phyloP scores from a whole-genome alignment of 2,113 vertebrate species.

The Neotoma lepida region DNA sequence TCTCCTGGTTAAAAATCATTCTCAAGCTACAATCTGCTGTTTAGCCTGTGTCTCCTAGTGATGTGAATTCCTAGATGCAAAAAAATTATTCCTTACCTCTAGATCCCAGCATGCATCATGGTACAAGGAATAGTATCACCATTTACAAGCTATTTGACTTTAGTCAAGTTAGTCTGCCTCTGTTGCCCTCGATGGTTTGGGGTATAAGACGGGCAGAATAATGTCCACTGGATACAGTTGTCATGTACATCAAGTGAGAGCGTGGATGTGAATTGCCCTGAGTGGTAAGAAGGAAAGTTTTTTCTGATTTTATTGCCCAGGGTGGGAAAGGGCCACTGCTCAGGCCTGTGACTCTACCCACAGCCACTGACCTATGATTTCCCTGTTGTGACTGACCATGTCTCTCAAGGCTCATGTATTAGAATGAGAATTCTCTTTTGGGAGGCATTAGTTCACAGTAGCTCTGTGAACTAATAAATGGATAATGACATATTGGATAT shows the following conservation, averaged over 20 bases:
- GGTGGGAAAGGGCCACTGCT: background rate
- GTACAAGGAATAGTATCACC: background rate
- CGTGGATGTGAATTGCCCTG: background rate
- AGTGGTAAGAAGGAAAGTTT: background rate
- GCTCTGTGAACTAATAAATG: background rate
- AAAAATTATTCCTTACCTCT: background rate
- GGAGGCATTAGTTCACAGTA: background rate
- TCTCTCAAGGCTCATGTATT: background rate
- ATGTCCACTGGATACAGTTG: background rate
- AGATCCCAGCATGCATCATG: background rate
- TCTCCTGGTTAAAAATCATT: background rate
- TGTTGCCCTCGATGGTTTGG: background rate
- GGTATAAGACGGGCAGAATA: background rate
- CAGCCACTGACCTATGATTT: background rate
- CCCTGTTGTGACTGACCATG: background rate
- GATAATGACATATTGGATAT: too few relatives aligned
- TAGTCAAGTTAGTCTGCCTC: background rate
- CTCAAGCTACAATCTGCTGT: background rate
- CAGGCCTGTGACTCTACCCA: background rate
- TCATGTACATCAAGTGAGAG: background rate
- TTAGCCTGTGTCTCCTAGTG: background rate
- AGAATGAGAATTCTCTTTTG: background rate
- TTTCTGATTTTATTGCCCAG: background rate
- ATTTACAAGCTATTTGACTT: background rate
- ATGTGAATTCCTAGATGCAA: background rate